Evolutionary conservation across 2,888 invertebrate species (phyloP).

Genomic region (Drosophila silvestris): DNA sequence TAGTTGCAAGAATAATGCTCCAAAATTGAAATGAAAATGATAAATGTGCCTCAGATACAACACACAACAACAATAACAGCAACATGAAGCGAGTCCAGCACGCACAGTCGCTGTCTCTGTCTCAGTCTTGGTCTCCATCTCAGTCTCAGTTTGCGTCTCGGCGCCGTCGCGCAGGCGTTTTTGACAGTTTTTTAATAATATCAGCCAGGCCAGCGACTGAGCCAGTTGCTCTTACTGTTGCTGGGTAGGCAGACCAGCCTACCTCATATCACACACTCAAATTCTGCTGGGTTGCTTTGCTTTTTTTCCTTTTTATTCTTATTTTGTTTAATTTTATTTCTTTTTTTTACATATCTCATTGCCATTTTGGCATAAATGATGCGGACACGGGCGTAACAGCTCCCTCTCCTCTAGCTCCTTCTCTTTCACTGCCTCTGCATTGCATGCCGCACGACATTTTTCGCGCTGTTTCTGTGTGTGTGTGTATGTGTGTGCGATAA

Average conservation of each 20-base stretch:
- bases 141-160: conserved; percentile 36
- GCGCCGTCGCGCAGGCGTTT: conserved; percentile 77
- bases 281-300: conserved; percentile 28
- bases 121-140: conserved; percentile 32
- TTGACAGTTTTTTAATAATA: conserved; percentile 80
- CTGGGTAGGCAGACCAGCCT: conserved; percentile 64
- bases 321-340: conserved; percentile 37
- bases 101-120: conserved; percentile 61
- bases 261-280: conserved; percentile 65
- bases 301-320: conserved; percentile 23
- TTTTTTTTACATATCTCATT: conserved; percentile 66
- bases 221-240: conserved; percentile 35
- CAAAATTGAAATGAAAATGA: conserved; percentile 78
- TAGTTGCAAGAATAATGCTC: conserved; percentile 77
- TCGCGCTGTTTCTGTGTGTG: conserved; percentile 36
- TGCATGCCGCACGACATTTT: conserved; percentile 80
- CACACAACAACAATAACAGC: conserved; percentile 37
- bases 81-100: conserved; percentile 49
- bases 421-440: conserved; percentile 56
- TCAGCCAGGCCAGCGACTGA: conserved; percentile 56
- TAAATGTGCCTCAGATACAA: conserved; percentile 77
- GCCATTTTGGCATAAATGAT: conserved; percentile 78
- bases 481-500: conserved; percentile 65
- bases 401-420: conserved; percentile 38
- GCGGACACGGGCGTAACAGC: conserved; percentile 69